Conservation (phyloP, 2,113 vertebrate genomes). For the Scomber japonicus region DNA sequence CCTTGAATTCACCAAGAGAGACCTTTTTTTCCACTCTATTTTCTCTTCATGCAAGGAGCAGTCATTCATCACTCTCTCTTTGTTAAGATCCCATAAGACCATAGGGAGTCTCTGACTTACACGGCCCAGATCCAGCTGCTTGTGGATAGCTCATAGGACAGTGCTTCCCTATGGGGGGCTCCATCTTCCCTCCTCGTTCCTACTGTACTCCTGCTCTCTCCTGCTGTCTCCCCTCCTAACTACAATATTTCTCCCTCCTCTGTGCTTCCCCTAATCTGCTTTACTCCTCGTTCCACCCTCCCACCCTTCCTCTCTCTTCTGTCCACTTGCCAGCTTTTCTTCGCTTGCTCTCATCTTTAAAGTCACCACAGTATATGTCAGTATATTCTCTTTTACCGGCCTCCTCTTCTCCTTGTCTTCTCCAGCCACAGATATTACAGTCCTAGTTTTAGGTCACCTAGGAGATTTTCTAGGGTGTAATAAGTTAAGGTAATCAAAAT, state of each 20-base stretch:
- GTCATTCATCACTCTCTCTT: slow-evolving; percentile 53
- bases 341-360: slow-evolving; percentile 32
- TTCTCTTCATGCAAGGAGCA: slow-evolving; percentile 24
- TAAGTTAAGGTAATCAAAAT: background rate
- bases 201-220: slow-evolving; percentile 37
- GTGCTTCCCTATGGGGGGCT: slow-evolving; percentile 44
- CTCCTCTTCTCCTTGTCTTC: slow-evolving; percentile 8
- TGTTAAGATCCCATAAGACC: slow-evolving; percentile 50
- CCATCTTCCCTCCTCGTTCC: slow-evolving; percentile 34
- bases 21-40: slow-evolving; percentile 4
- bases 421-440: slow-evolving; percentile 39
- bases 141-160: slow-evolving; percentile 60
- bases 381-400: slow-evolving; percentile 4
- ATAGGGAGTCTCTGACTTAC: slow-evolving; percentile 31
- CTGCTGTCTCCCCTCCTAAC: slow-evolving; percentile 24
- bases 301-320: slow-evolving; percentile 23
- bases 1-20: slow-evolving; percentile 22
- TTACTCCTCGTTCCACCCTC: slow-evolving; percentile 46
- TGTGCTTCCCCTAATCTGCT: slow-evolving; percentile 57
- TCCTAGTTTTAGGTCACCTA: slow-evolving; percentile 2
- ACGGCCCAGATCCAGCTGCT: slow-evolving; percentile 55
- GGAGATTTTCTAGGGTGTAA: slow-evolving; percentile 33
- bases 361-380: slow-evolving; percentile 1
- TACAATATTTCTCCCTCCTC: slow-evolving; percentile 11
- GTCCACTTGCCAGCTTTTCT: slow-evolving; percentile 45